Evolutionary conservation across 2,797 vertebrate species (phyloP).

Genomic region (Etheostoma perlongum): DNA sequence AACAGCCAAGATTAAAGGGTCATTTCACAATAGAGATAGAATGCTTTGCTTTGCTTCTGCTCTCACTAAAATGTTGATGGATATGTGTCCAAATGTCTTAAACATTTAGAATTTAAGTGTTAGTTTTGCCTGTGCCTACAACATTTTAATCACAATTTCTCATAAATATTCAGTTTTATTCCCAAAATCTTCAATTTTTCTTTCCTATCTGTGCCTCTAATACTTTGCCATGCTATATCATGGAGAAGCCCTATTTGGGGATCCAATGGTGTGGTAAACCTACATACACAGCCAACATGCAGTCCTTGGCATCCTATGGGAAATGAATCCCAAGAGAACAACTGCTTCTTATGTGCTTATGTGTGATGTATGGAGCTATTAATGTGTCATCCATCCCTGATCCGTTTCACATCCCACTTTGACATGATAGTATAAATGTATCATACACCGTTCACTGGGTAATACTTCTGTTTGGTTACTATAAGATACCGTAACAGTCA

Average conservation of each 20-base stretch:
- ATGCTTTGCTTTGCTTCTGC: too few species aligned
- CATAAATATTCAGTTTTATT: too few species aligned
- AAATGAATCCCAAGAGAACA: slow-evolving; percentile 48
- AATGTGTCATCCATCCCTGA: slow-evolving; percentile 43
- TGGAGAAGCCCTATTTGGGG: not conserved
- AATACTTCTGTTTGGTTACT: slow-evolving; percentile 37
- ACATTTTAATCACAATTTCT: too few species aligned
- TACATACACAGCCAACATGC: slow-evolving; percentile 5
- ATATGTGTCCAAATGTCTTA: not conserved
- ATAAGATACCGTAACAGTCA: slow-evolving; percentile 37
- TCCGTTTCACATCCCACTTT: slow-evolving; percentile 39
- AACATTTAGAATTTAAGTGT: too few species aligned
- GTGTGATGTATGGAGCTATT: slow-evolving; percentile 44
- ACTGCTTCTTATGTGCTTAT: slow-evolving; percentile 7
- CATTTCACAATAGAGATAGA: not conserved
- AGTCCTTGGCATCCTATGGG: slow-evolving; percentile 20
- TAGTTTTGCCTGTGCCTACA: too few species aligned
- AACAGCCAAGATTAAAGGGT: slow-evolving; percentile 6
- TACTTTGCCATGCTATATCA: not conserved
- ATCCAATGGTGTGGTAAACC: not conserved
- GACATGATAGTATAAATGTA: slow-evolving; percentile 50
- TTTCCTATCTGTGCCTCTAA: not conserved
- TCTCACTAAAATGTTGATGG: not conserved
- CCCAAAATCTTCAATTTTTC: not conserved
- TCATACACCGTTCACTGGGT: slow-evolving; percentile 17